Percentiles rank a stretch among this genome's conserved stretches.
These are phyloP conservation scores for Lanius collurio DNA, from an alignment of 2,113 vertebrate species.

Conservation along the genomic window DNA sequence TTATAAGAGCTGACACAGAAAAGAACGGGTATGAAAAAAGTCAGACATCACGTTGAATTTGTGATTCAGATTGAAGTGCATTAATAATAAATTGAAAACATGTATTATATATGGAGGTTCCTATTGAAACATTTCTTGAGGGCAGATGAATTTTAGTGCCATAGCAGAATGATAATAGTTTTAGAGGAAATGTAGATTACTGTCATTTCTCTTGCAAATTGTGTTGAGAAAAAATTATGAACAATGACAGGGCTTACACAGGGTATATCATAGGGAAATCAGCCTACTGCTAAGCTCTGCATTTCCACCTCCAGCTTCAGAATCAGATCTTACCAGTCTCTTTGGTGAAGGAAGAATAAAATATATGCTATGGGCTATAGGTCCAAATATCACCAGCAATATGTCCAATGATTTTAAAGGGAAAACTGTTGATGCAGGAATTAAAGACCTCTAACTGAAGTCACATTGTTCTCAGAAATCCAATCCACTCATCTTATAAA, in stretches of 20 bases:
- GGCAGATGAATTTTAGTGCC: slow-evolving; percentile 36
- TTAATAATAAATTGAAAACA: slow-evolving; percentile 59
- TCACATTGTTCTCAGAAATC: background rate
- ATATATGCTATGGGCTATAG: background rate
- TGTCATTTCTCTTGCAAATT: slow-evolving; percentile 41
- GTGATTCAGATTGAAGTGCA: slow-evolving; percentile 31
- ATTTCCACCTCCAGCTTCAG: background rate
- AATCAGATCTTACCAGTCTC: background rate
- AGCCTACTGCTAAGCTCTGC: background rate
- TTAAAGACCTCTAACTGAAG: background rate
- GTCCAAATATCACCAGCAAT: background rate
- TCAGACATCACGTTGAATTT: slow-evolving; percentile 55
- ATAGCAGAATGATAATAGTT: slow-evolving; percentile 21
- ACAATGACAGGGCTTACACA: background rate
- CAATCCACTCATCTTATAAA: background rate
- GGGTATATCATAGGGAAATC: background rate
- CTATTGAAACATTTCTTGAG: slow-evolving; percentile 38
- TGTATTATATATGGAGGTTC: slow-evolving; percentile 57
- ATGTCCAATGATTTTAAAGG: background rate
- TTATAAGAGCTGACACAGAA: slow-evolving; percentile 12
- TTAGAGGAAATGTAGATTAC: slow-evolving; percentile 43
- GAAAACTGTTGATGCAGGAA: background rate
- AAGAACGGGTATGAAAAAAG: background rate
- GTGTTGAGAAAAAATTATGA: slow-evolving; percentile 26
- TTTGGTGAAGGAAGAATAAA: background rate